phyloP scores from a whole-genome alignment of 1,140 invertebrate genomes.

The Octopus sinensis region DNA sequence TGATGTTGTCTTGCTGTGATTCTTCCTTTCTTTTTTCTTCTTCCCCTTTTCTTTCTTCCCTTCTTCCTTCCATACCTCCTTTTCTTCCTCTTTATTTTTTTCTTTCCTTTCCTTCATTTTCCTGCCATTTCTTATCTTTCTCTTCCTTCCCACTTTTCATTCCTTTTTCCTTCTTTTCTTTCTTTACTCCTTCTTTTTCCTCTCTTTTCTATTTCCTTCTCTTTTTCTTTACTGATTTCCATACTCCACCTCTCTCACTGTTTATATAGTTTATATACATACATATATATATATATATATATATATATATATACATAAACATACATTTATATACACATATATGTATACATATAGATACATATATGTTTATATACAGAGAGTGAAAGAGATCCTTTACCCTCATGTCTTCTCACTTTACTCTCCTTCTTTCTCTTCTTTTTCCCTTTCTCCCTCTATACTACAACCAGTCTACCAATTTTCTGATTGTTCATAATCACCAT shows the following conservation, averaged over 20 bases:
- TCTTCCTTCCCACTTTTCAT: neutral
- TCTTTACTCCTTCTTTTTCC: neutral
- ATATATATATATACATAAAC: too few species aligned
- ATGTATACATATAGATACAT: too few species aligned
- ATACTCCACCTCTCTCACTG: neutral
- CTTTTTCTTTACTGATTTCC: neutral
- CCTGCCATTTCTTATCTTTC: too few species aligned
- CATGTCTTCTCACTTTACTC: neutral
- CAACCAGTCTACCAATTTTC: too few species aligned
- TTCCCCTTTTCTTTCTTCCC: neutral
- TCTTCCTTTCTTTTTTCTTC: neutral
- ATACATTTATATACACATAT: too few species aligned
- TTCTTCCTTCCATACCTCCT: neutral
- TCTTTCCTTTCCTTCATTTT: too few species aligned
- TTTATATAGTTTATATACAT: too few species aligned
- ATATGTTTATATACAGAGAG: too few species aligned
- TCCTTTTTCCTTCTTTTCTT: neutral
- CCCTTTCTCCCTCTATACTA: neutral
- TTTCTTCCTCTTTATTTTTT: too few species aligned
- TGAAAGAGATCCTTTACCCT: too few species aligned
- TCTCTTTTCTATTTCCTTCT: neutral
- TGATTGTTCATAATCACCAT: too few species aligned
- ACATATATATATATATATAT: too few species aligned
- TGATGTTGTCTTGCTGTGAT: neutral
- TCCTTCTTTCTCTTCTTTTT: conserved; percentile 10